A percentile compares a stretch with the other conserved stretches of the same genome.
Evolutionary conservation across 2,113 vertebrate genomes (phyloP).

Genomic region (Beaufortia kweichowensis): DNA sequence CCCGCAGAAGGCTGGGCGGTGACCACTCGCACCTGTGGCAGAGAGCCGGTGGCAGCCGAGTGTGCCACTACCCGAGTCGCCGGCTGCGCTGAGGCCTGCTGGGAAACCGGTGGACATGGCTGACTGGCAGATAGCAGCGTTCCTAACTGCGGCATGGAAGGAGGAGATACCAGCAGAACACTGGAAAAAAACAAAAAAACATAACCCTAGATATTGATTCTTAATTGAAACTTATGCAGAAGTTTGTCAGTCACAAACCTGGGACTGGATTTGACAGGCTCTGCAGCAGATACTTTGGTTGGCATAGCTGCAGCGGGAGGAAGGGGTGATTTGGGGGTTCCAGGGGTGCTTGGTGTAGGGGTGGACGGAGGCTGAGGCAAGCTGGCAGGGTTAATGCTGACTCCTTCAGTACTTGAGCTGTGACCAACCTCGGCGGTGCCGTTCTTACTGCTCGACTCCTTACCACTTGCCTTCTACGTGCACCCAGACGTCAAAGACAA

Average conservation of each 20-base stretch:
- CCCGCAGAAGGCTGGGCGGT: constrained; percentile 76
- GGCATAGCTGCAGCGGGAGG: constrained; percentile 71
- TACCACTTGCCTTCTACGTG: constrained; percentile 84
- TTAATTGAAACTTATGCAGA: too few relatives aligned
- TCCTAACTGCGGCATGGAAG: constrained; percentile 89
- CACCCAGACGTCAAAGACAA: constrained; percentile 19
- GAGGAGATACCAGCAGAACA: constrained; percentile 91
- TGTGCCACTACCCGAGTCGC: constrained; percentile 80
- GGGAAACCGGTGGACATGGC: constrained; percentile 69
- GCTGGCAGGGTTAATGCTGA: constrained; percentile 70
- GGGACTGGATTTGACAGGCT: constrained; percentile 82
- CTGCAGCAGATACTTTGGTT: constrained; percentile 78
- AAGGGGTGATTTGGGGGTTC: constrained; percentile 85
- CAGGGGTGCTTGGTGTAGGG: constrained; percentile 69
- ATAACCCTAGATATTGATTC: too few relatives aligned
- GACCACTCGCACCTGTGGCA: constrained; percentile 91
- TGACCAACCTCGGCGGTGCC: constrained; percentile 77
- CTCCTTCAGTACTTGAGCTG: constrained; percentile 64
- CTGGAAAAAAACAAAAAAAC: constrained; percentile 61
- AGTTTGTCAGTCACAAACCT: constrained; percentile 64
- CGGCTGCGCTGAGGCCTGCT: constrained; percentile 73
- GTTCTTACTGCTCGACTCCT: constrained; percentile 81
- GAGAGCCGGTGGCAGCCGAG: constrained; percentile 71
- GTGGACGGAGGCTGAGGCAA: constrained; percentile 81
- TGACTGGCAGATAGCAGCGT: constrained; percentile 82